phyloP scores from a whole-genome alignment of 2,888 invertebrate species.

The Lasioglossum leucozonium region DNA sequence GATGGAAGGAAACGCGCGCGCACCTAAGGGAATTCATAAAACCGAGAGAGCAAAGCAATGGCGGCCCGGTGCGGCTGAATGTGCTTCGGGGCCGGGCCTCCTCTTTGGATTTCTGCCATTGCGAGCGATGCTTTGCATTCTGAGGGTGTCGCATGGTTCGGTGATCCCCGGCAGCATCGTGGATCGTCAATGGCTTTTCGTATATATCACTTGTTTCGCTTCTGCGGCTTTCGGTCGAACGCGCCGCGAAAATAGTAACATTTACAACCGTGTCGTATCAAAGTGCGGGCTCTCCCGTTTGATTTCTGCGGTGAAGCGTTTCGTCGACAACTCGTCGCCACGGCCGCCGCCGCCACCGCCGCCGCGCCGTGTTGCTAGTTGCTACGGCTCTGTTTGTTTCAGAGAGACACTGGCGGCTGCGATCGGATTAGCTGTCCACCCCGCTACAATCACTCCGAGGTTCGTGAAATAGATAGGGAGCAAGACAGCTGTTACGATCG shows the following conservation, averaged over 20 bases:
- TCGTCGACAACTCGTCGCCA: background rate
- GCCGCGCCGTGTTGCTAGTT: background rate
- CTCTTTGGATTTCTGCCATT: conserved; percentile 34
- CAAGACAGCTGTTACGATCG: background rate
- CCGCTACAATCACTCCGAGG: background rate
- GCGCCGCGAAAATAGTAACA: background rate
- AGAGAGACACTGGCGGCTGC: background rate
- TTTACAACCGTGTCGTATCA: background rate
- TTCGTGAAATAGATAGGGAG: background rate
- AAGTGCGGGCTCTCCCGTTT: background rate
- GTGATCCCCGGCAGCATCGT: conserved; percentile 20
- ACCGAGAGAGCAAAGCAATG: conserved; percentile 16
- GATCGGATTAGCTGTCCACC: background rate
- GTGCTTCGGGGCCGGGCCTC: conserved; percentile 16
- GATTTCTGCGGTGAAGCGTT: background rate
- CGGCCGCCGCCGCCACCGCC: background rate
- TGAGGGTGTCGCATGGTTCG: conserved; percentile 31
- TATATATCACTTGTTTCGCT: conserved; percentile 26
- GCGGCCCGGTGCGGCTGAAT: conserved; percentile 4
- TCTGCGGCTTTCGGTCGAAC: background rate
- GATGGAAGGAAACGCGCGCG: conserved; percentile 29
- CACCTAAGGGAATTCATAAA: conserved; percentile 42
- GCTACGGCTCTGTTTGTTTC: background rate
- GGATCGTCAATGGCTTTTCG: conserved; percentile 36
- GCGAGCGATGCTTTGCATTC: conserved; percentile 31